Conservation (phyloP, 1,140 invertebrate genomes). For the Doryteuthis pealeii region DNA sequence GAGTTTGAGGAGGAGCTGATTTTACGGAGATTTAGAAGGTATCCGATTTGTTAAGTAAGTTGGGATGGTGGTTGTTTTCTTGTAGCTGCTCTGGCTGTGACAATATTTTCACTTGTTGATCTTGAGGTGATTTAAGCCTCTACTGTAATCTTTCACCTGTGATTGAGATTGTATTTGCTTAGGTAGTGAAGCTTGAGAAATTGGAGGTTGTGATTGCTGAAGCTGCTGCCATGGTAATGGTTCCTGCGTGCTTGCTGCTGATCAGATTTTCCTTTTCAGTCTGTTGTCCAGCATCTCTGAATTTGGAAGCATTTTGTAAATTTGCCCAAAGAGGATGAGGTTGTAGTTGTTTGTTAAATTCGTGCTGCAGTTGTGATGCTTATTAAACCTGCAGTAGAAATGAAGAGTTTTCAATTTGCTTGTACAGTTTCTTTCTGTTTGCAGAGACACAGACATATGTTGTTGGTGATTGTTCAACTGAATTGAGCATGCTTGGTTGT, state of each 20-base stretch:
- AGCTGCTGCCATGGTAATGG: neutral
- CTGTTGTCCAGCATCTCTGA: slow-evolving; percentile 5
- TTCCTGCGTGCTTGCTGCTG: neutral
- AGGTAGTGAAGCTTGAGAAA: neutral
- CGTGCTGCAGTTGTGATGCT: neutral
- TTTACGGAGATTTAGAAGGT: no score
- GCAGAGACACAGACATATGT: no score
- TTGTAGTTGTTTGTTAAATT: neutral
- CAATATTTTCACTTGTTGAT: neutral
- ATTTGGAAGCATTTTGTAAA: slow-evolving; percentile 7
- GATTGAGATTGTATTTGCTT: neutral
- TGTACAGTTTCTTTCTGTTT: neutral
- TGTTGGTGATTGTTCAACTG: neutral
- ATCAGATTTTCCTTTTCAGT: neutral
- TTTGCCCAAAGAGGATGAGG: neutral
- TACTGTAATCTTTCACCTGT: neutral
- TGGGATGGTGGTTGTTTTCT: no score
- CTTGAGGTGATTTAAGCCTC: neutral
- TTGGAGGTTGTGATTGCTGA: no score
- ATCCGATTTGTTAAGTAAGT: no score
- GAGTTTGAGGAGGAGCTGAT: no score
- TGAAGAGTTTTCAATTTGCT: neutral
- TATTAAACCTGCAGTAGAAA: neutral
- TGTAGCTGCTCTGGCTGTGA: neutral
- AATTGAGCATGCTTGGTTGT: neutral